Percentiles rank a stretch among this genome's conserved stretches.
Evolutionary conservation across 1,140 invertebrate genomes (phyloP).

Genomic region (Zaprionus nigranus): DNA sequence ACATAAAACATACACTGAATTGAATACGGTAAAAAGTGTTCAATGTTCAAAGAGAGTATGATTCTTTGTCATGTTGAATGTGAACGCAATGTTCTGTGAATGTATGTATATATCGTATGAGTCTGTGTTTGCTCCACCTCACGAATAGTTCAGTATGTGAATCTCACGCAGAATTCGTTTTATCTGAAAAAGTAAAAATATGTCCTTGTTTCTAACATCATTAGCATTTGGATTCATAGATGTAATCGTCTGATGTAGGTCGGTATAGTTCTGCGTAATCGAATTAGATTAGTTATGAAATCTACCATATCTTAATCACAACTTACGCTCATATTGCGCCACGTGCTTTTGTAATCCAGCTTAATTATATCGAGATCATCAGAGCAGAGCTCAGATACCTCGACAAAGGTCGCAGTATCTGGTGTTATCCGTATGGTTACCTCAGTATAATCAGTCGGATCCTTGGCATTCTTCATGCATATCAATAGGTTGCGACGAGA

Average conservation of each 20-base stretch:
- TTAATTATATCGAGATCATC: slow-evolving; percentile 62
- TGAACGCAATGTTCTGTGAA: no score
- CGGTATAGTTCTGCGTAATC: slow-evolving; percentile 53
- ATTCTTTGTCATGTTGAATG: no score
- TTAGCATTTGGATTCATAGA: slow-evolving; percentile 63
- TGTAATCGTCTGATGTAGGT: slow-evolving; percentile 68
- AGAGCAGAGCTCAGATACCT: slow-evolving; percentile 68
- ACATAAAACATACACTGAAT: no score
- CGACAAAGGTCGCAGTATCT: slow-evolving; percentile 65
- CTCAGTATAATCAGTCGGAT: slow-evolving; percentile 39
- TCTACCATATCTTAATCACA: background rate
- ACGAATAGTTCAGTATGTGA: slow-evolving; percentile 62
- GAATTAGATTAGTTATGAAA: background rate
- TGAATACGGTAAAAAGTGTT: no score
- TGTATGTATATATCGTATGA: no score
- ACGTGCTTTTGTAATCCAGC: slow-evolving; percentile 60
- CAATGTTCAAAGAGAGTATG: no score
- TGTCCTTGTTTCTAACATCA: slow-evolving; percentile 62
- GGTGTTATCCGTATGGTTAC: slow-evolving; percentile 59
- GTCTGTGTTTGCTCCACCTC: no score
- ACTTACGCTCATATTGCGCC: slow-evolving; percentile 73
- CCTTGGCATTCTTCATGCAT: slow-evolving; percentile 64
- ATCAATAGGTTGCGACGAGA: slow-evolving; percentile 63
- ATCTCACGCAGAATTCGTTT: slow-evolving; percentile 62
- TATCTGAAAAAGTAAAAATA: slow-evolving; percentile 54